These are phyloP conservation scores for Nycticryphes semicollaris DNA, from an alignment of 2,113 vertebrate species.

Conservation along the genomic window DNA sequence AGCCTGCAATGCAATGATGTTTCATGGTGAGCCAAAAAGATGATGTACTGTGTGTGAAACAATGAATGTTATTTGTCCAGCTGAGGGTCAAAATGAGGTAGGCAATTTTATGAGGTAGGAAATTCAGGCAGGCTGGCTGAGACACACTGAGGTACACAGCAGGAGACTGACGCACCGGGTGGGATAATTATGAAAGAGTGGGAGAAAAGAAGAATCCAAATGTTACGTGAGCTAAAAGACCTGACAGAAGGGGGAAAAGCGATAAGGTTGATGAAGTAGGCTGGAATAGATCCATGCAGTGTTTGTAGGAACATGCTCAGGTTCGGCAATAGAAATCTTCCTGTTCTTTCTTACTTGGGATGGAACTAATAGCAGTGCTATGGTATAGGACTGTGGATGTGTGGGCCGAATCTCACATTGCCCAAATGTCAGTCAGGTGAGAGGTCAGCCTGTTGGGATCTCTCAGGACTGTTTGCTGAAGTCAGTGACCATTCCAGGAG, in stretches of 20 bases:
- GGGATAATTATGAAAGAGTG: neutral
- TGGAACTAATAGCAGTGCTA: neutral
- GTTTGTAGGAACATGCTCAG: neutral
- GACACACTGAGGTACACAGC: neutral
- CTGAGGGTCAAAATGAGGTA: neutral
- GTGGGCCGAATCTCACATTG: neutral
- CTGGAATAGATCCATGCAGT: neutral
- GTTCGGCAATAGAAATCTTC: neutral
- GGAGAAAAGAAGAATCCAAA: neutral
- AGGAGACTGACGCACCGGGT: neutral
- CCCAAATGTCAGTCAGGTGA: neutral
- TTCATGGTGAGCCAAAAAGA: constrained; percentile 5
- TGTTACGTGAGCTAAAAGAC: neutral
- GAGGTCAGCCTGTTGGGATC: neutral
- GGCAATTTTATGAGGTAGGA: neutral
- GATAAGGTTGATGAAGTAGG: neutral
- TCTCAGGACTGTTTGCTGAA: neutral
- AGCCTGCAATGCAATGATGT: neutral
- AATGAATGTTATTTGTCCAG: neutral
- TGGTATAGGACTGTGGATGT: neutral
- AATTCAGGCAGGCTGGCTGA: neutral
- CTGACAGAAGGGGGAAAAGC: neutral
- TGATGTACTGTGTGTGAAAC: constrained; percentile 20
- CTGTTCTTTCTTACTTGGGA: neutral
- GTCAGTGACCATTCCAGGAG: accelerated